A percentile compares a stretch with the other conserved stretches of the same genome.
Evolutionary conservation across 1,140 invertebrate genomes (phyloP).

Genomic region (Dinothrombium tinctorium): DNA sequence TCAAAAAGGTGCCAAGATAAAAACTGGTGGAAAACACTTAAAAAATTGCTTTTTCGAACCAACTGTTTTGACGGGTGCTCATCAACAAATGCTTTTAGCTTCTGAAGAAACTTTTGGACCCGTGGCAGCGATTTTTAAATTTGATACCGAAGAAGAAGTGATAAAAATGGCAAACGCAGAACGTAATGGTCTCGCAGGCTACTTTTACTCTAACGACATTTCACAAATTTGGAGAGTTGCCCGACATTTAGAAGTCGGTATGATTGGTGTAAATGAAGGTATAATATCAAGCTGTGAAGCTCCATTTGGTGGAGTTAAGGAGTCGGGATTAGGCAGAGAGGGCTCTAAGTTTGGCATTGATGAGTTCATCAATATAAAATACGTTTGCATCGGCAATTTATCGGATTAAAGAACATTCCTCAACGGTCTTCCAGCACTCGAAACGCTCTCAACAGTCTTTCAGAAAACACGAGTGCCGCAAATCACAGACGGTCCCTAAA

Average conservation of each 20-base stretch:
- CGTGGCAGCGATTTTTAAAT: slow-evolving; percentile 59
- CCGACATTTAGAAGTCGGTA: slow-evolving; percentile 60
- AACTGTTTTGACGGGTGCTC: slow-evolving; percentile 61
- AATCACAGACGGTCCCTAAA: too few relatives aligned
- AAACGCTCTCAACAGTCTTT: too few relatives aligned
- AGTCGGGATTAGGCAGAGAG: slow-evolving; percentile 87
- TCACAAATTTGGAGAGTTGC: slow-evolving; percentile 79
- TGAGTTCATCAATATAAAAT: slow-evolving; percentile 81
- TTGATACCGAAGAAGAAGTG: slow-evolving; percentile 69
- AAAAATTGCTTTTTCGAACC: slow-evolving; percentile 64
- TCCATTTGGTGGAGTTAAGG: slow-evolving; percentile 85
- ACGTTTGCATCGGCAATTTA: background rate
- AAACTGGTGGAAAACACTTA: slow-evolving; percentile 49
- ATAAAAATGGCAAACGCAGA: slow-evolving; percentile 40
- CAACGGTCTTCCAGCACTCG: too few relatives aligned
- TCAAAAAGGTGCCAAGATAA: slow-evolving; percentile 56
- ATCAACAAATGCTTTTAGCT: slow-evolving; percentile 50
- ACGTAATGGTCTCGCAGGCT: slow-evolving; percentile 34
- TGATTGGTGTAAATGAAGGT: slow-evolving; percentile 84
- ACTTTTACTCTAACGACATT: slow-evolving; percentile 74
- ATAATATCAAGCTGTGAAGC: slow-evolving; percentile 72
- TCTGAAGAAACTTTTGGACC: slow-evolving; percentile 90
- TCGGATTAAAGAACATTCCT: too few relatives aligned
- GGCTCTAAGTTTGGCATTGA: slow-evolving; percentile 81
- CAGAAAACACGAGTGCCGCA: too few relatives aligned